A percentile compares a stretch with the other conserved stretches of the same genome.
Evolutionary conservation across 2,113 vertebrate species (phyloP).

Genomic region (Struthidea cinerea): DNA sequence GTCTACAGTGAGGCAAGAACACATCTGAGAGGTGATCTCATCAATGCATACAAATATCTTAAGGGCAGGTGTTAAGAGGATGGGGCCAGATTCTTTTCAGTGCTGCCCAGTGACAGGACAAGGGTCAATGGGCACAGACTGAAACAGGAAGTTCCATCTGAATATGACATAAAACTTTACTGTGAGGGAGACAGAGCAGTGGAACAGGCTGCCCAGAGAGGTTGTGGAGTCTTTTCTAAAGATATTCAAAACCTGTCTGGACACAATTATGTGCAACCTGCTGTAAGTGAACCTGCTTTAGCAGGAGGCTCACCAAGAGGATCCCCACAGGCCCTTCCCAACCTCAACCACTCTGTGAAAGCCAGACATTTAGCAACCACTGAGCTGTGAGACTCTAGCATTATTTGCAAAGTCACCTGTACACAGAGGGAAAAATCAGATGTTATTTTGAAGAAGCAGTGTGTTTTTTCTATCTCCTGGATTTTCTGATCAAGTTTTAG

Average conservation of each 20-base stretch:
- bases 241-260: not conserved
- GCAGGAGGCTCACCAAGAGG: not conserved
- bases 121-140: not conserved
- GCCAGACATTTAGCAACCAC: not conserved
- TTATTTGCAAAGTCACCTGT: not conserved
- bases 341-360: not conserved
- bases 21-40: not conserved
- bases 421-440: not conserved
- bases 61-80: not conserved
- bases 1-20: not conserved
- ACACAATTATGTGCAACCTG: not conserved
- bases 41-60: not conserved
- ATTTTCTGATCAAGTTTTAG: not conserved
- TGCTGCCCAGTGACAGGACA: not conserved
- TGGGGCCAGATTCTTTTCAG: not conserved
- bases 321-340: not conserved
- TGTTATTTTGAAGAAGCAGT: not conserved
- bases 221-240: not conserved
- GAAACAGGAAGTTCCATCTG: not conserved
- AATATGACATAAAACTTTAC: not conserved
- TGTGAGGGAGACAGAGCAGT: not conserved
- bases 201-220: not conserved
- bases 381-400: not conserved
- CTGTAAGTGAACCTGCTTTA: not conserved
- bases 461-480: not conserved